Percentiles rank a stretch among this genome's conserved stretches.
phyloP scores from a whole-genome alignment of 2,113 vertebrate genomes.

The Tympanuchus pallidicinctus region DNA sequence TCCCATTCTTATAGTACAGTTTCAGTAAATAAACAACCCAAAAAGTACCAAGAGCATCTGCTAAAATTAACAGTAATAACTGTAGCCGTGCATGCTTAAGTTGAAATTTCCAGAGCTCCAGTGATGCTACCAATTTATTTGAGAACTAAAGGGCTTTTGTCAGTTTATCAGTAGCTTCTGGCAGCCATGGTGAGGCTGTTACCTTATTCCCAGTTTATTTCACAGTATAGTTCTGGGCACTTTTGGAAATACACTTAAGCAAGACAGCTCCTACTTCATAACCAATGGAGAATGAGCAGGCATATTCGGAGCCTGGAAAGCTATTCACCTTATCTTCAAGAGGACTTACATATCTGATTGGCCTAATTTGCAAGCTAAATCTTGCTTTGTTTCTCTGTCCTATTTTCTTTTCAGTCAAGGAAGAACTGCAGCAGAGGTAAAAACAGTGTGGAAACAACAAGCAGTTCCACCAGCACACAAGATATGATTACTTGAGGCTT shows the following conservation, averaged over 20 bases:
- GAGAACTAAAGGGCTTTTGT: background rate
- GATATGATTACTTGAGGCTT: background rate
- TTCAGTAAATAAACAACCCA: background rate
- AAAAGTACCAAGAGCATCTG: background rate
- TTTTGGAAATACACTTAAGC: background rate
- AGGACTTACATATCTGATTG: background rate
- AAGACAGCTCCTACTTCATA: background rate
- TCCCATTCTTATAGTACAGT: background rate
- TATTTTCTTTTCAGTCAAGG: background rate
- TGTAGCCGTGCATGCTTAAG: background rate
- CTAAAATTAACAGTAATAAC: background rate
- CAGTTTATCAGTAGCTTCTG: background rate
- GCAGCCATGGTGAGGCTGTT: background rate
- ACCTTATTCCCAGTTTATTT: background rate
- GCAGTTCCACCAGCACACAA: background rate
- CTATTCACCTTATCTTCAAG: background rate
- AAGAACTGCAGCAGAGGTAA: background rate
- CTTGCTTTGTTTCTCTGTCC: background rate
- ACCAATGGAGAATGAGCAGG: background rate
- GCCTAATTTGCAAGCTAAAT: background rate
- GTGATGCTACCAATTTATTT: background rate
- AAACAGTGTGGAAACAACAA: background rate
- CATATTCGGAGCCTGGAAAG: background rate
- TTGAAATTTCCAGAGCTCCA: background rate
- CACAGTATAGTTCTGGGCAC: background rate